A percentile compares a stretch with the other conserved stretches of the same genome.
phyloP scores from a whole-genome alignment of 2,888 invertebrate genomes.

The Pomacea canaliculata region DNA sequence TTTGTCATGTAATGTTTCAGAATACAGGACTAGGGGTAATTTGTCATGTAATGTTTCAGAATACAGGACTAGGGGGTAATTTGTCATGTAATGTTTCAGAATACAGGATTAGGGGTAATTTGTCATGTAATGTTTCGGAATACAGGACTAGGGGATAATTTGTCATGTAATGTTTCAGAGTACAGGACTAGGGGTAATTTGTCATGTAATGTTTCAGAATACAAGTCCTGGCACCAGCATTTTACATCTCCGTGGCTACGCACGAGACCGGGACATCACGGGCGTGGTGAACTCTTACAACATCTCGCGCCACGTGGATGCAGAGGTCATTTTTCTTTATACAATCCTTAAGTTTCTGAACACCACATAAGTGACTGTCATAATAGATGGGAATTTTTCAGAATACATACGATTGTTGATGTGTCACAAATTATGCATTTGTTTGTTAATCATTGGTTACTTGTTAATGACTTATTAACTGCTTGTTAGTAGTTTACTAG shows the following conservation, averaged over 20 bases:
- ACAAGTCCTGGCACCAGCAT: background rate
- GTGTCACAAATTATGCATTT: background rate
- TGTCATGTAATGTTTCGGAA: too few species aligned
- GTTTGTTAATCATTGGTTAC: background rate
- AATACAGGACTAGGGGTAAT: too few species aligned
- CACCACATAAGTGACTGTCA: background rate
- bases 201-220: background rate
- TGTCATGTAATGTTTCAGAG: too few species aligned
- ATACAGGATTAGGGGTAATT: too few species aligned
- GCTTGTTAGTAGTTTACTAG: too few species aligned
- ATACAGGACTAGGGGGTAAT: too few species aligned
- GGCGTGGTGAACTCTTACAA: conserved; percentile 4
- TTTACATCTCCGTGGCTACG: background rate
- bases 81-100: too few species aligned
- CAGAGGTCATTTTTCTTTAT: conserved; percentile 1
- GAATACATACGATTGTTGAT: background rate
- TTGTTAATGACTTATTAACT: background rate
- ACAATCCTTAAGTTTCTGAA: background rate
- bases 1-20: too few species aligned
- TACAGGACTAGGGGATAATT: too few species aligned
- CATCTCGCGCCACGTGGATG: background rate
- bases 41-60: too few species aligned
- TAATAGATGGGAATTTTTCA: background rate
- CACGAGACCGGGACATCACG: conserved; percentile 10
- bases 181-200: too few species aligned